Evolutionary conservation across 2,888 invertebrate species (phyloP).

Genomic region (Hoplodrina ambigua): DNA sequence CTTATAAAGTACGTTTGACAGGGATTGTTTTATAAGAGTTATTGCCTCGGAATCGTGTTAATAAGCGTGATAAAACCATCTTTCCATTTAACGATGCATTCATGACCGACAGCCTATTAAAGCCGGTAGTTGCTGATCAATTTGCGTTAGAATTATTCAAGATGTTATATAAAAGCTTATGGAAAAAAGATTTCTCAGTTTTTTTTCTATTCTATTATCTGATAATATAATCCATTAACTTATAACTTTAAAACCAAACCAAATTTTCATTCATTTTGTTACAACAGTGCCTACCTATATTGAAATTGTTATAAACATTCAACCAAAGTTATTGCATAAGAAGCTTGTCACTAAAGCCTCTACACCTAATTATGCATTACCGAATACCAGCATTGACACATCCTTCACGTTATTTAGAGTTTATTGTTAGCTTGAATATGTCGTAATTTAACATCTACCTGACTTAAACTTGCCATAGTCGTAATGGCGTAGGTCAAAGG

Average conservation of each 20-base stretch:
- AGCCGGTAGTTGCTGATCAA: neutral
- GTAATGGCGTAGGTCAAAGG: conserved; percentile 79
- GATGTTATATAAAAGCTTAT: neutral
- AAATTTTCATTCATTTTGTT: neutral
- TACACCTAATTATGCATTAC: conserved; percentile 32
- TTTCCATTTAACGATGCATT: conserved; percentile 15
- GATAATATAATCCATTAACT: too few species aligned
- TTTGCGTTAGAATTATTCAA: neutral
- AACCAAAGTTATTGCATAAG: neutral
- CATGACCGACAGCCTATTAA: neutral
- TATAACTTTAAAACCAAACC: neutral
- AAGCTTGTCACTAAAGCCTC: conserved; percentile 28
- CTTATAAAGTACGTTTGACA: conserved; percentile 42
- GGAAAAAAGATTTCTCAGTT: neutral
- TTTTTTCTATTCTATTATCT: neutral
- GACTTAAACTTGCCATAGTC: conserved; percentile 57
- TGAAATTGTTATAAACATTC: conserved; percentile 9
- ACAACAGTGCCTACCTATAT: neutral
- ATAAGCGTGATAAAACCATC: conserved; percentile 24
- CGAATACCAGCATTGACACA: conserved; percentile 47
- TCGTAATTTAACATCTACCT: conserved; percentile 60
- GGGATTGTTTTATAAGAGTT: conserved; percentile 50
- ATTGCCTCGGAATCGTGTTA: conserved; percentile 30
- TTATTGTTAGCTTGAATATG: conserved; percentile 60
- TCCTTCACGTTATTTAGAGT: conserved; percentile 45